Conservation (phyloP, 2,888 invertebrate genomes). For the Eurytoma californica region DNA sequence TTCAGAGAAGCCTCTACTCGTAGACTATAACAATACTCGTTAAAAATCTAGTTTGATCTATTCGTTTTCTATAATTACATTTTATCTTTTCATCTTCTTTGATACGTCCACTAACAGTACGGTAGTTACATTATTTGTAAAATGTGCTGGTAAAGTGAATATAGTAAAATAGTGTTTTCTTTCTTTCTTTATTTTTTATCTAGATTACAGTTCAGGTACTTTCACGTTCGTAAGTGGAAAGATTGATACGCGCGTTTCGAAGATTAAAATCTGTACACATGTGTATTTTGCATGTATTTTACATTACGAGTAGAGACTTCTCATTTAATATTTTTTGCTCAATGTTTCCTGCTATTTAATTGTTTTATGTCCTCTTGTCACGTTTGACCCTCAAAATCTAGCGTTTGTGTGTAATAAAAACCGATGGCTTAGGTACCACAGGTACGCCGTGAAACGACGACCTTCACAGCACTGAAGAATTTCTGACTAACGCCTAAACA, state of each 20-base stretch:
- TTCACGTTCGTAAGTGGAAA: slow-evolving; percentile 62
- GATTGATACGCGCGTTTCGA: slow-evolving; percentile 52
- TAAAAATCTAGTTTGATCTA: slow-evolving; percentile 55
- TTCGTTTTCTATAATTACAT: slow-evolving; percentile 33
- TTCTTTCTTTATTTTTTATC: slow-evolving; percentile 49
- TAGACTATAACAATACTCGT: slow-evolving; percentile 42
- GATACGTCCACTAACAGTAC: slow-evolving; percentile 45
- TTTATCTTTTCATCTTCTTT: slow-evolving; percentile 23
- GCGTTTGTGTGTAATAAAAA: slow-evolving; percentile 63
- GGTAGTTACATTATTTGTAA: slow-evolving; percentile 51
- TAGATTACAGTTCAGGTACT: slow-evolving; percentile 66
- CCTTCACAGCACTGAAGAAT: slow-evolving; percentile 74
- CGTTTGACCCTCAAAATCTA: slow-evolving; percentile 63
- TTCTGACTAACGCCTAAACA: slow-evolving; percentile 71
- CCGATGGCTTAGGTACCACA: slow-evolving; percentile 70
- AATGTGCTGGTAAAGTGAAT: slow-evolving; percentile 65
- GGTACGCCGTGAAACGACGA: slow-evolving; percentile 66
- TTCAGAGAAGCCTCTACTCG: slow-evolving; percentile 41
- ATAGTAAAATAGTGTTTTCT: slow-evolving; percentile 69
- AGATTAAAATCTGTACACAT: slow-evolving; percentile 55
- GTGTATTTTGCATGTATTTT: slow-evolving; percentile 8
- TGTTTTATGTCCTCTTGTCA: slow-evolving; percentile 54
- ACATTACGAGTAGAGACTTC: slow-evolving; percentile 42
- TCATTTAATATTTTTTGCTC: slow-evolving; percentile 16
- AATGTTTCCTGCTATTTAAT: slow-evolving; percentile 37